Percentiles rank a stretch among this genome's conserved stretches.
Evolutionary conservation across 2,113 vertebrate species (phyloP).

Genomic region (Mustela lutreola): DNA sequence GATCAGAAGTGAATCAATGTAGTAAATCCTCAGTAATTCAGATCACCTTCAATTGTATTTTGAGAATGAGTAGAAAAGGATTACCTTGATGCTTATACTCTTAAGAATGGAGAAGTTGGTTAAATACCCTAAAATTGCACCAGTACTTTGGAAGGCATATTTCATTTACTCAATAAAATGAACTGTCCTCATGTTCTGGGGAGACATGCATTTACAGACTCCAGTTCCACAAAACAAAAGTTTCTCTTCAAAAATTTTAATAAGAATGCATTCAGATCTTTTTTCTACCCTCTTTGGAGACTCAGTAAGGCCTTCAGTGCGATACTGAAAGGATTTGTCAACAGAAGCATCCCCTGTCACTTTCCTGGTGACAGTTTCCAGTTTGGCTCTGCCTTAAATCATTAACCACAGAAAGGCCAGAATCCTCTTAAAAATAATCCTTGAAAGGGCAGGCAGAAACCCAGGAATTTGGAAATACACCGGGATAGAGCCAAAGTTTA

Average conservation of each 20-base stretch:
- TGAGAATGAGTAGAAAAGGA: not conserved
- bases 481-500: not conserved
- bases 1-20: not conserved
- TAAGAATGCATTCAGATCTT: not conserved
- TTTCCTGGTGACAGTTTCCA: not conserved
- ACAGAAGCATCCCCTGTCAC: fast-evolving
- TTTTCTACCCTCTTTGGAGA: not conserved
- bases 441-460: not conserved
- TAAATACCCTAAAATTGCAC: not conserved
- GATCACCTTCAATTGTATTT: not conserved
- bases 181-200: not conserved
- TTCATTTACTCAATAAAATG: not conserved
- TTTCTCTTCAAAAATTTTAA: not conserved
- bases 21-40: not conserved
- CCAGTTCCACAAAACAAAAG: not conserved
- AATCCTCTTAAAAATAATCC: not conserved
- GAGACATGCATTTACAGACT: not conserved
- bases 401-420: not conserved
- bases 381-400: not conserved
- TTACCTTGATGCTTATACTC: not conserved
- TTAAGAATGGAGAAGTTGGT: not conserved
- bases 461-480: not conserved
- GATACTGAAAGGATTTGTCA: not conserved
- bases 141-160: not conserved
- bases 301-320: not conserved